Base-by-base conservation (phyloP, 2,888 invertebrate genomes). In the Lepidochrysops patricia region DNA sequence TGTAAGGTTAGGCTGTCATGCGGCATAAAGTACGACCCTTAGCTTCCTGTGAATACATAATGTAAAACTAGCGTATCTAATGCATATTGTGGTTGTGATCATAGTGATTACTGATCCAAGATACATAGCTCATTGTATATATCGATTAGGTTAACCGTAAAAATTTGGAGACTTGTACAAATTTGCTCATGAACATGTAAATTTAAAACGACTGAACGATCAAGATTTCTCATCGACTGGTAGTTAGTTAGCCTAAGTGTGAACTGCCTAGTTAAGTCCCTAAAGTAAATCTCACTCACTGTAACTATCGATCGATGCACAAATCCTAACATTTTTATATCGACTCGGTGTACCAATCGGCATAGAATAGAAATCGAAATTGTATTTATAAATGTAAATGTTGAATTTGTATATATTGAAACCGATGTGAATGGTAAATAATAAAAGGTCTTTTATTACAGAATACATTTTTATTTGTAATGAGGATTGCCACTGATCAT, bases 351-450 rank as follows among this genome's bases (percentile, higher is more conserved):
- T 82, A 74, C 70, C 70, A 63, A 71, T 75, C 73, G 73, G 75
- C 73, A 67, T 74, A 75, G 76, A 76, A 75, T 80, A 81, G 82
- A 70, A 68, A 71, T 71, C 70, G 71, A 77, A 80, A 77, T 67
- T 83, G 79, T 86, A 82, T 79, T 77, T 79, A 80, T 77, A 75
- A 77, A 74, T 85, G 86, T 88, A 87, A 85, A 88, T 87, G 84
- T 84, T 84, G 75, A 80, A 87, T 88, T 82, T 89, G 88, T 89
- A 89, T 89, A 89, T 89, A 89, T 85, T 81, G 88, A 86, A 83
- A 74, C 73, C 77, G 77, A 84, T 88, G 85, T 87, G 85, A 86
- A 86, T 76, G 79, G 74, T 63, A 77, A 75, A 77, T 76, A 85
- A 86, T 82, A 84, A 86, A 82, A 84, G 81, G 74, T 77, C 80